Evolutionary conservation across 2,797 vertebrate species (phyloP), one percentile per base, ranked within the genome.

Genomic region (Pelodytes ibericus): DNA sequence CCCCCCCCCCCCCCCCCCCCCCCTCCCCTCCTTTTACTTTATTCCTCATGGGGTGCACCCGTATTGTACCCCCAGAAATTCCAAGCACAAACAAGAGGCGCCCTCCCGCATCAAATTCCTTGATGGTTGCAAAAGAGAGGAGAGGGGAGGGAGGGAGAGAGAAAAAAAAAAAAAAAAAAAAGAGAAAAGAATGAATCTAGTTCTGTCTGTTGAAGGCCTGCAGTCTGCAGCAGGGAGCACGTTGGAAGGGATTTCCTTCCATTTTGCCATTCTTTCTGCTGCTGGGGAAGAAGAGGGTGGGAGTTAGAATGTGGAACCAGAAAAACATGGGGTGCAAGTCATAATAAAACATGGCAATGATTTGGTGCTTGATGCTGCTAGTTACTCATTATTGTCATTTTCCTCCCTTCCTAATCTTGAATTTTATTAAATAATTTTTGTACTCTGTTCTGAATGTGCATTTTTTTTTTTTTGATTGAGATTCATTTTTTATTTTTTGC

Each of bases 1-100:
- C 41, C 41, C 41, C 76, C 44, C 82, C 82, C 82, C 82, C 83
- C 82, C 77, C 41, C 41, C 41, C 41, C 5, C 41, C 41, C 41
- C 41, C 41, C 76, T 51, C 82, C 82, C 82, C 82, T 82, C 82
- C 77, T 85, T 81, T 78, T 77, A 80, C 82, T 81, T 81, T 81
- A 70, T 79, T 79, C 80, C 77, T 82, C 83, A 73, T 47, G 70
- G 75, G 73, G 75, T 59, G 49, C 53, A 60, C 36, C 15, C 18
- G 26, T 29, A 20, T 13, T 61, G 64, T 25, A 33, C 36, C 60
- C 41, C 68, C 69, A 78, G 62, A 72, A 69, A 78, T 72, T 78
- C 62, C 82, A 77, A 65, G 75, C 80, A 74, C 83, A 78, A 83
- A 78, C 78, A 81, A 67, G 24, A 72, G 56, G 75, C 75, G 81